Base-by-base conservation (phyloP, 2,888 invertebrate species). In the Anoplius nigerrimus region DNA sequence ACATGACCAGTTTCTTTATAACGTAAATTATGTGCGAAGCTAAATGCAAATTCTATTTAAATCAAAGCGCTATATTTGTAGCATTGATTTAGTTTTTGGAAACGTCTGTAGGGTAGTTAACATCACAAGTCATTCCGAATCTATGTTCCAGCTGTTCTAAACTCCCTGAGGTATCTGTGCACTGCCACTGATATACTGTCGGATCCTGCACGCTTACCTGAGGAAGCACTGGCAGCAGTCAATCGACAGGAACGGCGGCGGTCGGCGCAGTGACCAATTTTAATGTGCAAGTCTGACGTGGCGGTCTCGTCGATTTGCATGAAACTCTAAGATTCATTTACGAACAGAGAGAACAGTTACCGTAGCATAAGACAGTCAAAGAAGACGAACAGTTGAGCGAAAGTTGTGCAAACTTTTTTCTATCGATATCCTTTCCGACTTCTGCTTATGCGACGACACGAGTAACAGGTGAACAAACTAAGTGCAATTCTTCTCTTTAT, bases 131-230 rank as follows among this genome's bases (percentile, higher is more conserved):
- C n/a, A n/a, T n/a, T n/a, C n/a, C n/a, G n/a, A n/a, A 34, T 34
- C 11, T 34, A 13, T 34, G 11, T 91, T 91, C n/a, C 90, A 98
- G 98, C 95, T 87, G 97, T 97, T 78, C 91, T 97, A 80, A 97
- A 96, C 90, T 97, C 98, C 57, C 91, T 98, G 81, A 93, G 96
- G 82, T 94, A 95, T 87, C 91, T 98, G 82, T 96, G 97, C 89
- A 98, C 96, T 81, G 94, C 94, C 74, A 98, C 98, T 56, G 97
- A 97, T 85, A 97, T 98, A 83, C 91, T 98, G 82, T 94, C 96
- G 53, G 95, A 95, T 86, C 98, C 98, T 13, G 94, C 94, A 86
- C 93, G 94, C 66, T 91, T 98, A 83, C 95, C 97, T 11, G 96
- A 97, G 69, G 98, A 98, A 91, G 97, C 97, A 20, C 92, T 94